A percentile compares a stretch with the other conserved stretches of the same genome.
These are phyloP conservation scores for Lagodon rhomboides DNA, from an alignment of 2,797 vertebrate genomes.

Conservation along the genomic window DNA sequence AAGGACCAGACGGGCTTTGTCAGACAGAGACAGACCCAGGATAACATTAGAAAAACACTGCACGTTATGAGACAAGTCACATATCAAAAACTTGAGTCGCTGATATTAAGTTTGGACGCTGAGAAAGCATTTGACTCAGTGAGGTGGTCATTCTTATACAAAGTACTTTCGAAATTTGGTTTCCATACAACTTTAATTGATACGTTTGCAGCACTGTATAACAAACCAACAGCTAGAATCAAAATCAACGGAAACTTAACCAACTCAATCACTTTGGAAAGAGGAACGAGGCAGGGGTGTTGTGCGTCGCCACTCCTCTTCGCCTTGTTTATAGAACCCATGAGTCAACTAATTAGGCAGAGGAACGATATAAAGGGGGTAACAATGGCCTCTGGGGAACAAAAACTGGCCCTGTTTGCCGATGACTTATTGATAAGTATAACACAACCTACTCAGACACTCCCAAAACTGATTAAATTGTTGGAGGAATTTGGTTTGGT, in stretches of 20 bases:
- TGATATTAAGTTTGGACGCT: conserved; percentile 11
- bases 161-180: conserved; percentile 21
- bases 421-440: conserved; percentile 23
- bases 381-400: conserved; percentile 8
- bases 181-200: conserved; percentile 15
- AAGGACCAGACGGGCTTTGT: conserved; percentile 44
- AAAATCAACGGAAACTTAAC: conserved; percentile 12
- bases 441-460: conserved; percentile 15
- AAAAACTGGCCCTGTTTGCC: conserved; percentile 15
- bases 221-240: background rate
- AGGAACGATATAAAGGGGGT: background rate
- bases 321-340: conserved; percentile 36
- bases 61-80: conserved; percentile 22
- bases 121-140: conserved; percentile 40
- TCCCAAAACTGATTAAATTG: conserved; percentile 15
- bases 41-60: conserved; percentile 38
- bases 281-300: conserved; percentile 28
- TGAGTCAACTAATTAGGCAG: conserved; percentile 15
- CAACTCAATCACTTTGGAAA: conserved; percentile 7
- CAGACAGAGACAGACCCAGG: conserved; percentile 28
- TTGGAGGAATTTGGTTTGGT: background rate
- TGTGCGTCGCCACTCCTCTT: conserved; percentile 22
- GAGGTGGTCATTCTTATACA: background rate
- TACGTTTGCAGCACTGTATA: conserved; percentile 3
- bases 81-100: background rate